Base-by-base conservation (phyloP, 2,113 vertebrate genomes). In the Amphiprion ocellaris region DNA sequence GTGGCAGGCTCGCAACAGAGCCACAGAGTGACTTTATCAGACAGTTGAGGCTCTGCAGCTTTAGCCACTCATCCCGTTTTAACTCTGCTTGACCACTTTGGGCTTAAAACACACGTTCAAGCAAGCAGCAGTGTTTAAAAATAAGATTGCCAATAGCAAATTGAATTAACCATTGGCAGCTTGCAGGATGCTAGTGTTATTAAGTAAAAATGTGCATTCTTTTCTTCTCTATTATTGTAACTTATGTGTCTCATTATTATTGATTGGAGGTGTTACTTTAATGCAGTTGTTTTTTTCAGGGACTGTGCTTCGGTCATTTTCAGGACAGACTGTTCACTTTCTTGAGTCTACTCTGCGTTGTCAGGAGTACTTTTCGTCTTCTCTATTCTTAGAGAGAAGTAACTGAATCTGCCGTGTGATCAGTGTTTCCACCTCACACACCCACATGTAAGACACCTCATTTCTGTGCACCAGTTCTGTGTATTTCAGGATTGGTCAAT, bases 321-420 rank as follows among this genome's bases (percentile, higher is more conserved):
- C 10, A 74, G 84, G 24, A 89, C 85, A 90, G 49, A 64, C 79
- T 87, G 84, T 86, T 46, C 83, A 52, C 67, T 66, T 47, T 81
- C 62, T 59, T 30, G 33, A 37, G 53, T 60, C 30, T 39, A 30
- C 59, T 69, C 41, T 69, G 5, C 16, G 19, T 64, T 54, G 30
- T 89, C 74, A 64, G 50, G 63, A 30, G 44, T 82, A 47, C 66
- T 81, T 55, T 76, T 85, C 7, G 46, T 79, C 53, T 58, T 78
- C 77, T 89, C 90, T 91, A 93, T 94, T 94, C 84, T 90, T 92
- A 79, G 92, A 86, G 84, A 62, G 79, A 66, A 84, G 93, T 90
- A 93, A 94, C 47, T 84, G 79, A 94, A 93, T 92, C 85, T 92
- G 79, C 66, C 9, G 24, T 84, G 82, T 85, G 85, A 85, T 79